These are phyloP conservation scores for Clarias fuscus DNA, from an alignment of 2,797 vertebrate genomes.

Conservation along the genomic window DNA sequence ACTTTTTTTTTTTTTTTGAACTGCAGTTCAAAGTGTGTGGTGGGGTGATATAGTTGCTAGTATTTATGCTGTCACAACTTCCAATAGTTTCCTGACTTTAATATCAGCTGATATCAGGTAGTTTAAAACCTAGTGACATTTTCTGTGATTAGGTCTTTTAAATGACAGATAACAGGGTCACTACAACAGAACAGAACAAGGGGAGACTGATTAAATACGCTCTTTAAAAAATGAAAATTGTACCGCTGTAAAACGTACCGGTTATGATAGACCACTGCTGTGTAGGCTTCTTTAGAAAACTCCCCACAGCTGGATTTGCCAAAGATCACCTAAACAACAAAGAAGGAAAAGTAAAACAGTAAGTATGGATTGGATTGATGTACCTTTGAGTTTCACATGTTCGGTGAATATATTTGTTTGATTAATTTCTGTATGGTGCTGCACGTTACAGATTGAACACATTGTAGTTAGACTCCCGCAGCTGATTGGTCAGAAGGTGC, in stretches of 20 bases:
- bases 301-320: conserved; percentile 98
- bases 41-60: background rate
- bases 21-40: background rate
- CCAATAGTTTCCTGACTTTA: conserved; percentile 5
- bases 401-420: background rate
- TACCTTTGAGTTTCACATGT: background rate
- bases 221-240: background rate
- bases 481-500: background rate
- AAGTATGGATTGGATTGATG: background rate
- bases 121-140: background rate
- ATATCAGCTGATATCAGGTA: conserved; percentile 12
- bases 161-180: background rate
- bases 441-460: background rate
- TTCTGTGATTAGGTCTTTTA: background rate
- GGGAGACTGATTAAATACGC: background rate
- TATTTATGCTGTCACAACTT: background rate
- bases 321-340: conserved; percentile 88
- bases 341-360: background rate
- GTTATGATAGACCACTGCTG: conserved; percentile 97
- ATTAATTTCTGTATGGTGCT: background rate
- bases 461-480: too few relatives aligned
- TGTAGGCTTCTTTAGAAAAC: conserved; percentile 95
- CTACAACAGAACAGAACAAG: background rate
- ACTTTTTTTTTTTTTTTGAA: background rate
- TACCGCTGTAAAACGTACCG: conserved; percentile 73